Conservation (phyloP, 2,888 invertebrate species). For the Drosophila picticornis region DNA sequence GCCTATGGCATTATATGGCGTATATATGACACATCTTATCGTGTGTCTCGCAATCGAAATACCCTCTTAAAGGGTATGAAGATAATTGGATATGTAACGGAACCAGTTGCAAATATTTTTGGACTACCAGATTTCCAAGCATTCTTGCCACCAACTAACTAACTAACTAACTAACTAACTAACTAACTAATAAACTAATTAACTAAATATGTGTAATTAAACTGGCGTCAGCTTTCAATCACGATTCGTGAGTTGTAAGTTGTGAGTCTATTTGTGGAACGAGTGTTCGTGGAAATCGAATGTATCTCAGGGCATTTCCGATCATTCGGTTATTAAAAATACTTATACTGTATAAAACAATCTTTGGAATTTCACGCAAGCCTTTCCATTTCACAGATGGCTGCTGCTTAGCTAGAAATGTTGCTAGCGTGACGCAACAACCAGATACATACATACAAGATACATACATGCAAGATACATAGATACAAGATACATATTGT, state of each 20-base stretch:
- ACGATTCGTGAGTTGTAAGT: constrained; percentile 2
- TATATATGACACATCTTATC: background rate
- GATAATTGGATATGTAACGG: constrained; percentile 1
- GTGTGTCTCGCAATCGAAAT: constrained; percentile 2
- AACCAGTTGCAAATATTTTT: constrained; percentile 8
- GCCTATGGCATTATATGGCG: background rate
- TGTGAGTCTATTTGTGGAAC: constrained; percentile 15
- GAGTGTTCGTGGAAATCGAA: constrained; percentile 29
- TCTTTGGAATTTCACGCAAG: constrained; percentile 55
- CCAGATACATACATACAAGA: background rate
- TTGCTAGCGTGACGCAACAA: constrained; percentile 6
- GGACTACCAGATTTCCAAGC: constrained; percentile 8
- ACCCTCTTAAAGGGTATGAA: background rate
- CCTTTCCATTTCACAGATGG: constrained; percentile 31
- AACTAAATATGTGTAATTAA: constrained; percentile 31
- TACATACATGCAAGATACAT: background rate
- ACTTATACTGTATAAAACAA: constrained; percentile 28
- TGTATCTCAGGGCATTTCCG: constrained; percentile 47
- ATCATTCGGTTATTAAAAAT: constrained; percentile 27
- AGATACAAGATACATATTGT: background rate
- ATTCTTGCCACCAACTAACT: constrained; percentile 12
- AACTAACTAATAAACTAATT: constrained; percentile 24
- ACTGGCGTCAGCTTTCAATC: constrained; percentile 27
- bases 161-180: constrained; percentile 8
- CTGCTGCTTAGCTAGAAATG: constrained; percentile 25